These are phyloP conservation scores for Labroides dimidiatus DNA, from an alignment of 2,797 vertebrate genomes.

Conservation along the genomic window DNA sequence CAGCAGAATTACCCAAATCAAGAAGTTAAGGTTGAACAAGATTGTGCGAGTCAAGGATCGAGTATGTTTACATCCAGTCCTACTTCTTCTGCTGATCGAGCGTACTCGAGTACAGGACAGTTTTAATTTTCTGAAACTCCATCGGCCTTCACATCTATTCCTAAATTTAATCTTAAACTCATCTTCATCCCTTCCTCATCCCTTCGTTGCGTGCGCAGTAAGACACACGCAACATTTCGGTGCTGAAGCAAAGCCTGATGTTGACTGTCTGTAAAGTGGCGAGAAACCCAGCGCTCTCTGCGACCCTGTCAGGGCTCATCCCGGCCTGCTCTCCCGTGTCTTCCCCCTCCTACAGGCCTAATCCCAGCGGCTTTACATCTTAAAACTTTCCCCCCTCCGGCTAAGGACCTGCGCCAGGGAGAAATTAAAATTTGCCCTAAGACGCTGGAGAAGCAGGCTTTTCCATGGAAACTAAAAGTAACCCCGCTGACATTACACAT, in stretches of 20 bases:
- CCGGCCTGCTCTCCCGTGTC: slow-evolving; percentile 57
- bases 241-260: slow-evolving; percentile 53
- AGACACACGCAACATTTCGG: slow-evolving; percentile 41
- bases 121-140: slow-evolving; percentile 39
- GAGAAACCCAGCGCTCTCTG: slow-evolving; percentile 23
- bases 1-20: no score
- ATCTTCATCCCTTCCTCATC: slow-evolving; percentile 63
- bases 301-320: slow-evolving; percentile 57
- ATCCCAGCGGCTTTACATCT: slow-evolving; percentile 79
- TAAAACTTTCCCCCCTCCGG: slow-evolving; percentile 54
- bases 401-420: slow-evolving; percentile 57
- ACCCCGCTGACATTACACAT: slow-evolving; percentile 52
- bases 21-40: neutral
- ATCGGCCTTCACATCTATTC: slow-evolving; percentile 35
- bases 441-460: slow-evolving; percentile 59
- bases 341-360: slow-evolving; percentile 68
- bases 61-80: neutral
- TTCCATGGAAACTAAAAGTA: slow-evolving; percentile 47
- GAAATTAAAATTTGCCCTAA: slow-evolving; percentile 71
- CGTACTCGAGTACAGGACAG: neutral
- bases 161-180: slow-evolving; percentile 63
- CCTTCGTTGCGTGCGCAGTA: slow-evolving; percentile 50
- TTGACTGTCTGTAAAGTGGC: slow-evolving; percentile 49
- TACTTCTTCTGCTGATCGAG: no score
- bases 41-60: neutral